Conservation (phyloP, 1,140 invertebrate species). For the Colletes gigas region DNA sequence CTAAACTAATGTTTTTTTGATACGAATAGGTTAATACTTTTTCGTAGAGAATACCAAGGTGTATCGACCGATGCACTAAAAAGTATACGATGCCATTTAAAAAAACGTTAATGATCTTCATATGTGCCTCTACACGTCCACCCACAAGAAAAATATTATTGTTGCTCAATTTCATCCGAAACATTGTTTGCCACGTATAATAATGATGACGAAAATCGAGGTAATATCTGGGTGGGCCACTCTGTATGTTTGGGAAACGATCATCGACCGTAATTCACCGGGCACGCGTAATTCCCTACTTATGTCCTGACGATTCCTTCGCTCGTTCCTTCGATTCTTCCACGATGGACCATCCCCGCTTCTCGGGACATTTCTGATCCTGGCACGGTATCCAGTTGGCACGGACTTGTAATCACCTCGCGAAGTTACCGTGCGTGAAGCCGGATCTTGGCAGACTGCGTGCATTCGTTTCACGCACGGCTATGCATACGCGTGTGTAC, state of each 20-base stretch:
- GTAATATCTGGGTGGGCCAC: no score
- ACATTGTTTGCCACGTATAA: no score
- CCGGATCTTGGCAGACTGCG: constrained; percentile 69
- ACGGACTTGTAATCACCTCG: constrained; percentile 71
- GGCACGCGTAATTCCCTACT: constrained; percentile 65
- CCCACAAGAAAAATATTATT: no score
- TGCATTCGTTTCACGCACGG: constrained; percentile 64
- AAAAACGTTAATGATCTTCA: no score
- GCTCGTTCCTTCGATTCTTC: constrained; percentile 29
- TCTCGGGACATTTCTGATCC: constrained; percentile 54
- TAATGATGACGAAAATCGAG: no score
- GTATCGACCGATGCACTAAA: no score
- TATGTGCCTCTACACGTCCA: no score
- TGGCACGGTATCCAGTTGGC: constrained; percentile 74
- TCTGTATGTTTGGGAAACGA: constrained; percentile 37
- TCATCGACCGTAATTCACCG: constrained; percentile 54
- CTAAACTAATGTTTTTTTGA: no score
- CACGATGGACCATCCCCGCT: neutral
- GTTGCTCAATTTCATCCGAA: no score
- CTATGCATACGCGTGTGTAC: constrained; percentile 26
- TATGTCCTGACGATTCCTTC: constrained; percentile 59
- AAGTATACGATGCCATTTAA: no score
- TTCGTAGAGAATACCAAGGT: no score
- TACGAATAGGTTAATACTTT: no score
- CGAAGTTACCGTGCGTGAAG: constrained; percentile 73